Conservation (phyloP, 2,113 vertebrate species). For the Pica pica region DNA sequence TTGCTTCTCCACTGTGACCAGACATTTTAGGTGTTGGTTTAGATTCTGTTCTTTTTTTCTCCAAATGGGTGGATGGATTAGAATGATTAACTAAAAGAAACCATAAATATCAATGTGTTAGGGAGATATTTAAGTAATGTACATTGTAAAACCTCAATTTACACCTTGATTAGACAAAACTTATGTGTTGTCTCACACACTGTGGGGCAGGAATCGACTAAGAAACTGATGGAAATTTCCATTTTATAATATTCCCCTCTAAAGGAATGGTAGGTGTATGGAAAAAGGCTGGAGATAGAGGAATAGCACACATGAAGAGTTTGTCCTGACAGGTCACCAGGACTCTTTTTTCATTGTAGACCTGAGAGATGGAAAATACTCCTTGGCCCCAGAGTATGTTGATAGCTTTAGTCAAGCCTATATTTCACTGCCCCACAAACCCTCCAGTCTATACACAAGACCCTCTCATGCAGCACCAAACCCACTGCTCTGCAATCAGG, state of each 20-base stretch:
- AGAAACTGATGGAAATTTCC: background rate
- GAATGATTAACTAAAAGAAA: background rate
- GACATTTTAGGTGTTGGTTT: background rate
- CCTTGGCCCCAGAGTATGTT: background rate
- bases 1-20: background rate
- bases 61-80: background rate
- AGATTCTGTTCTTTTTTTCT: background rate
- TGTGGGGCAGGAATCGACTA: background rate
- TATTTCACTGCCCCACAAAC: background rate
- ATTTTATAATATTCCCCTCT: background rate
- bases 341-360: background rate
- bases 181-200: background rate
- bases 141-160: background rate
- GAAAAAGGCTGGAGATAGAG: background rate
- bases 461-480: background rate
- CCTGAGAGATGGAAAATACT: background rate
- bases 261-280: background rate
- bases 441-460: background rate
- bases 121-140: background rate
- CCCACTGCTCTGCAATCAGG: background rate
- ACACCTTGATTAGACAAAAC: background rate
- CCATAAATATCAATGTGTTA: background rate
- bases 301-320: background rate
- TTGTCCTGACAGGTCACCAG: background rate
- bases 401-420: background rate